Base-by-base conservation (phyloP, 2,113 vertebrate species). In the Falcunculus frontatus region DNA sequence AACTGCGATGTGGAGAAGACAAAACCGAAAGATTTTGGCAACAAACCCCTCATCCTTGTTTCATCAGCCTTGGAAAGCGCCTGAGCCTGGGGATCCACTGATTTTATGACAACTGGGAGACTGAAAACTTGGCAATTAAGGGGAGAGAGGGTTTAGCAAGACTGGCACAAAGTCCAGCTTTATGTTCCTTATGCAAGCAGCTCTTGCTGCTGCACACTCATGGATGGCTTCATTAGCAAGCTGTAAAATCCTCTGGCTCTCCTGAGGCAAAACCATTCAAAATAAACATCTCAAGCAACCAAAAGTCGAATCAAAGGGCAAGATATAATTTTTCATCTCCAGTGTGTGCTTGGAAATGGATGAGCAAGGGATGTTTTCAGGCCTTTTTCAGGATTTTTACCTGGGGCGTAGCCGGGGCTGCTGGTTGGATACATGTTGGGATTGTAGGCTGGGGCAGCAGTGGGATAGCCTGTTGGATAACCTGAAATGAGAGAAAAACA, bases 401-500 rank as follows among this genome's bases (percentile, higher is more conserved):
- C 98, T 99, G 98, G 99, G 97, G 99, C 99, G 32, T 99, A 99
- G 97, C 99, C 99, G 8, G 99, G 99, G 98, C 98, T 99, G 95
- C 98, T 99, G 95, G 99, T 99, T 89, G 99, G 98, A 93, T 99
- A 99, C 95, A 99, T 98, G 96, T 99, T 99, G 89, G 99, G 99
- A 77, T 99, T 99, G 98, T 99, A 99, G 96, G 99, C 98, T 86
- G 99, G 99, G 62, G 99, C 99, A 19, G 99, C 98, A 11, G 99
- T 98, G 19, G 99, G 99, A 90, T 99, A 99, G 65, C 99, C 99
- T 83, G 98, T 98, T 3, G 99, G 99, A 91, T 99, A 99, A 97
- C 99, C 99, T 99, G 96, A 7, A 93, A 93, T 65, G 70, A 98
- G 90, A 96, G 30, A 44, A 47, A 82, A 26, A 7, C 11, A 88